Percentiles rank a stretch among this genome's conserved stretches.
These are phyloP conservation scores for Drosophila littoralis DNA, from an alignment of 1,140 invertebrate genomes.

Conservation along the genomic window DNA sequence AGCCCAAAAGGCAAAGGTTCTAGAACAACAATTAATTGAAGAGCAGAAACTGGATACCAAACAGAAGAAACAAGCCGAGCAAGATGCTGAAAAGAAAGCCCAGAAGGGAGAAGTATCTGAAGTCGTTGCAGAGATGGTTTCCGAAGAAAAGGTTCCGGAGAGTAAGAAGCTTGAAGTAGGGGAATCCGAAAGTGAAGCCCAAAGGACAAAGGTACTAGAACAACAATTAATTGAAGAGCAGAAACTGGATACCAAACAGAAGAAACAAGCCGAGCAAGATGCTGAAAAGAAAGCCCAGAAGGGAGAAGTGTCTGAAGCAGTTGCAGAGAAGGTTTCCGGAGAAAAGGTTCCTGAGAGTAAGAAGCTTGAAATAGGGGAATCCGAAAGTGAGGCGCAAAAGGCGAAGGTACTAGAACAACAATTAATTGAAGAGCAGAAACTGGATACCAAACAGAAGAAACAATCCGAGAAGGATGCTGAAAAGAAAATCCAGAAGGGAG, in stretches of 20 bases:
- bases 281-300: conserved; percentile 14
- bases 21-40: conserved; percentile 35
- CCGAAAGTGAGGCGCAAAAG: conserved; percentile 32
- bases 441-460: background rate
- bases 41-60: conserved; percentile 10
- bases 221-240: conserved; percentile 34
- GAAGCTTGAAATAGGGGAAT: conserved; percentile 1
- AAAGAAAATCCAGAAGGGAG: background rate
- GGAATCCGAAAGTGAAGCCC: conserved; percentile 32
- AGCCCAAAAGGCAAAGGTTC: conserved; percentile 40
- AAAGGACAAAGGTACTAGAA: conserved; percentile 43
- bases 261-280: conserved; percentile 13
- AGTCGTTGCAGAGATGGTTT: conserved; percentile 26
- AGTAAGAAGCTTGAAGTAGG: conserved; percentile 3
- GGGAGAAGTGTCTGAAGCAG: conserved; percentile 32
- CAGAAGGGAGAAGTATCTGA: conserved; percentile 51
- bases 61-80: conserved; percentile 25
- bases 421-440: background rate
- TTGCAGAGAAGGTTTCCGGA: conserved; percentile 22
- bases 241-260: conserved; percentile 5
- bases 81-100: conserved; percentile 12
- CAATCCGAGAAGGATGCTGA: background rate
- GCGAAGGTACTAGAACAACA: conserved; percentile 3
- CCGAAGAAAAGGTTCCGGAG: conserved; percentile 24
- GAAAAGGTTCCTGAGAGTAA: conserved; percentile 13